These are phyloP conservation scores for Sturnus vulgaris DNA, from an alignment of 2,113 vertebrate genomes.

Conservation along the genomic window DNA sequence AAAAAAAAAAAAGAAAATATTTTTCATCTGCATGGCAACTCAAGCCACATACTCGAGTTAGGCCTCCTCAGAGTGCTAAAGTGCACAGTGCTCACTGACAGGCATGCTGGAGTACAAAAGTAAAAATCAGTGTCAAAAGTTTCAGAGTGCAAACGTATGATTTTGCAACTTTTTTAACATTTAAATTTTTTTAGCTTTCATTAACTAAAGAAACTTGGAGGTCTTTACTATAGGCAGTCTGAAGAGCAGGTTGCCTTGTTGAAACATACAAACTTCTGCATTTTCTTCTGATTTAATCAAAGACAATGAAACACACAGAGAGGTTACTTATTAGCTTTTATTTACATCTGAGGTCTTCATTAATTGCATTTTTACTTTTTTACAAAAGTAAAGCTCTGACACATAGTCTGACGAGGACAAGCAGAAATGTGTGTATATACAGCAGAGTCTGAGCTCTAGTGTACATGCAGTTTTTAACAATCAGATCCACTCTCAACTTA, in stretches of 20 bases:
- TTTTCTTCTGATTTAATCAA: neutral
- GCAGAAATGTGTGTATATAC: neutral
- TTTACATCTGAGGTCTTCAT: neutral
- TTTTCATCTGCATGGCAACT: neutral
- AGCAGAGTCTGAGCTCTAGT: neutral
- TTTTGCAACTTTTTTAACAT: neutral
- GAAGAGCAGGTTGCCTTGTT: neutral
- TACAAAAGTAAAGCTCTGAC: neutral
- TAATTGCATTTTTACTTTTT: neutral
- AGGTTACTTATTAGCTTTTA: neutral
- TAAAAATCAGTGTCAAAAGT: neutral
- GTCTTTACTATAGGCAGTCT: neutral
- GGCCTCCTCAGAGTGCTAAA: neutral
- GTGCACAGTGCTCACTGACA: accelerated
- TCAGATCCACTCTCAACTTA: neutral
- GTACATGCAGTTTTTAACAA: neutral
- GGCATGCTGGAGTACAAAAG: neutral
- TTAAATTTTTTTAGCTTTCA: neutral
- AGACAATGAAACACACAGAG: neutral
- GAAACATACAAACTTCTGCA: neutral
- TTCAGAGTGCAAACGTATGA: neutral
- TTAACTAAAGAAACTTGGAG: neutral
- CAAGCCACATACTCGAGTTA: neutral
- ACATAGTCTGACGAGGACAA: neutral
- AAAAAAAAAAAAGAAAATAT: accelerated